phyloP scores from a whole-genome alignment of 2,888 invertebrate genomes.

The Agrotis ipsilon region DNA sequence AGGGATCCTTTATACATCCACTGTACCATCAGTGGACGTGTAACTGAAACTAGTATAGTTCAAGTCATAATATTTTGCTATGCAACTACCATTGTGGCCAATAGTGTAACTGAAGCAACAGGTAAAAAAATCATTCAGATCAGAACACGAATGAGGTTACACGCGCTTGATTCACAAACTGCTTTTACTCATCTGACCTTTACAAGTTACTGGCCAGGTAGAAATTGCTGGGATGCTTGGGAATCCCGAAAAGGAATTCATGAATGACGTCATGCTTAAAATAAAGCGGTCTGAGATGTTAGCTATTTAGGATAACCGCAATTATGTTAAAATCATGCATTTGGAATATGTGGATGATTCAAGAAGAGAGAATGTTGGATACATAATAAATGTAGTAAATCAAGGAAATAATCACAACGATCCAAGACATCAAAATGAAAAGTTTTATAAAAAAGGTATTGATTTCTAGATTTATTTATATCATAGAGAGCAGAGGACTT shows the following conservation, averaged over 20 bases:
- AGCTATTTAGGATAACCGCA: conserved; percentile 37
- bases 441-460: background rate
- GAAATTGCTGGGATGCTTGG: conserved; percentile 22
- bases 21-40: conserved; percentile 9
- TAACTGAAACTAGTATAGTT: background rate
- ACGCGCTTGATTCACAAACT: conserved; percentile 20
- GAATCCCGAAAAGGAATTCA: conserved; percentile 39
- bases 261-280: conserved; percentile 43
- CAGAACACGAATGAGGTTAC: background rate
- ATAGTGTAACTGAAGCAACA: conserved; percentile 2
- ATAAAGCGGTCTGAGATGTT: conserved; percentile 21
- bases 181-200: conserved; percentile 40
- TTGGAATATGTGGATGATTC: conserved; percentile 16
- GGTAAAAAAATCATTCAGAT: conserved; percentile 6
- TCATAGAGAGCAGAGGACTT: background rate
- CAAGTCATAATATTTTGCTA: conserved; percentile 34
- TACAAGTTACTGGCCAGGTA: conserved; percentile 29
- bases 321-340: conserved; percentile 30
- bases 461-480: conserved; percentile 4
- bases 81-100: background rate
- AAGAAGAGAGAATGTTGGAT: background rate
- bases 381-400: too few relatives aligned
- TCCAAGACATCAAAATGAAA: background rate
- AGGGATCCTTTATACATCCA: conserved; percentile 23
- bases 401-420: background rate